phyloP scores from a whole-genome alignment of 1,140 invertebrate genomes.

The Sycophila sp. region DNA sequence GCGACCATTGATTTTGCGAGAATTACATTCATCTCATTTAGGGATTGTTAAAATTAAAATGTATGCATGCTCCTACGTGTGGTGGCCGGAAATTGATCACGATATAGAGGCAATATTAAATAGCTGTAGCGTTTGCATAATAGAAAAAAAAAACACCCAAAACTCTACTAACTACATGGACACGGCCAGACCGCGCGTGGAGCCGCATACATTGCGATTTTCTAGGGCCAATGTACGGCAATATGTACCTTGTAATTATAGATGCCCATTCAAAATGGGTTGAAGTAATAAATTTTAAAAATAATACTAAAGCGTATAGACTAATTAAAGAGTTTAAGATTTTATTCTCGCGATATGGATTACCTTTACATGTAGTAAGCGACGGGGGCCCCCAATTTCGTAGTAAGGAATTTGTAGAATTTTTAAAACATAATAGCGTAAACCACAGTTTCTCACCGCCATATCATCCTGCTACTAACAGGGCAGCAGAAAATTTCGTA shows the following conservation, averaged over 20 bases:
- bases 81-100: constrained; percentile 8
- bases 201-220: constrained; percentile 55
- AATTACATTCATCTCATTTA: background rate
- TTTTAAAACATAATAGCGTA: no score
- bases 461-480: constrained; percentile 41
- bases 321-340: constrained; percentile 37
- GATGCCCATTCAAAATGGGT: constrained; percentile 55
- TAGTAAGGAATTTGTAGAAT: no score
- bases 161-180: constrained; percentile 44
- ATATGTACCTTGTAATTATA: constrained; percentile 48
- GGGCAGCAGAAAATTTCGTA: constrained; percentile 52
- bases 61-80: constrained; percentile 2
- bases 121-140: background rate
- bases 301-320: constrained; percentile 11
- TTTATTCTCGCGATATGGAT: constrained; percentile 33
- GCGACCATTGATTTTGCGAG: background rate
- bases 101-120: background rate
- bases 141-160: background rate
- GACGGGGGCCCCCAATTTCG: constrained; percentile 47
- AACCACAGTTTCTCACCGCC: no score
- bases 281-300: constrained; percentile 1
- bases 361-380: constrained; percentile 40
- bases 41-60: constrained; percentile 14
- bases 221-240: constrained; percentile 42
- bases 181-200: constrained; percentile 55